phyloP scores from a whole-genome alignment of 2,113 vertebrate genomes.

The Petrocephalus zakoni region DNA sequence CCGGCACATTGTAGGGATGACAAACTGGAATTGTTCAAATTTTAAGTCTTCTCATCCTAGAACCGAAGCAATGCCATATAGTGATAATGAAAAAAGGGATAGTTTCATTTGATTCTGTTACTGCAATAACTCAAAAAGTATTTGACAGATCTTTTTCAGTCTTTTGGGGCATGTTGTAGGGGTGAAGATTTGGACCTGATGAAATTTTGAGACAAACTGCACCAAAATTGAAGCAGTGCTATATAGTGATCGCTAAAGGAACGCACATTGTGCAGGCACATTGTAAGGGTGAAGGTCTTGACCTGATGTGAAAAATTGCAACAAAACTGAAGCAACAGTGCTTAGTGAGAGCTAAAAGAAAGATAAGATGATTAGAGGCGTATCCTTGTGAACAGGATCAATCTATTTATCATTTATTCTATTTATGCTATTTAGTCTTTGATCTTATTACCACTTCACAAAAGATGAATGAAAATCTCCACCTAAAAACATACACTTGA shows the following conservation, averaged over 20 bases:
- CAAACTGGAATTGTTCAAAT: background rate
- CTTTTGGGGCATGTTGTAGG: background rate
- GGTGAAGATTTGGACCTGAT: background rate
- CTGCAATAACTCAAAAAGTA: background rate
- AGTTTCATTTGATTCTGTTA: background rate
- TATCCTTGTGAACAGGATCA: too few relatives aligned
- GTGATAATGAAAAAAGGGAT: background rate
- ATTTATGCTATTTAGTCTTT: too few relatives aligned
- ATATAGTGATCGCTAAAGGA: background rate
- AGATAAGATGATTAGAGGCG: background rate
- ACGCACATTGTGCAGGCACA: too few relatives aligned
- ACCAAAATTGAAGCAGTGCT: background rate
- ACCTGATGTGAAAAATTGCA: background rate
- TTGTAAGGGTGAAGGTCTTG: background rate
- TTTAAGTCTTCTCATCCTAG: background rate
- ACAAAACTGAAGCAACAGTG: background rate
- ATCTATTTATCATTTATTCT: too few relatives aligned
- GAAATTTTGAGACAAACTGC: background rate
- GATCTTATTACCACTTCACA: too few relatives aligned
- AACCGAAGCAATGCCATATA: background rate
- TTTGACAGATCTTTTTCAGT: background rate
- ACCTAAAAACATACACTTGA: too few relatives aligned
- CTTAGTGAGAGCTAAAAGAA: background rate
- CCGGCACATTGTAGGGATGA: background rate
- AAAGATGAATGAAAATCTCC: too few relatives aligned